Percentiles rank a stretch among this genome's conserved stretches.
Evolutionary conservation across 2,797 vertebrate genomes (phyloP).

Genomic region (Cossypha caffra): DNA sequence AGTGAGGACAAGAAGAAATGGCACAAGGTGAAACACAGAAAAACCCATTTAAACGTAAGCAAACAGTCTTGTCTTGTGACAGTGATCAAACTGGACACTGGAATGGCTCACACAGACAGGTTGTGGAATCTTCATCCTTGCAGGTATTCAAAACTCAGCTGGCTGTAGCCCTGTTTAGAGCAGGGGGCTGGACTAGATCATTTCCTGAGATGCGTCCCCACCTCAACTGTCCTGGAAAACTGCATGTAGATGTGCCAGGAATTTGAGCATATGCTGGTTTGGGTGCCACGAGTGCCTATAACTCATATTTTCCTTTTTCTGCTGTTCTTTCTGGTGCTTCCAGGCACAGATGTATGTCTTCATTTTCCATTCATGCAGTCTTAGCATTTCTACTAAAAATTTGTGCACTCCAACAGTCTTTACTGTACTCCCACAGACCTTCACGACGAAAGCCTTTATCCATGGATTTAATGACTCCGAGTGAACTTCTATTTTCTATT

Average conservation of each 20-base stretch:
- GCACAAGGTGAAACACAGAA: not conserved
- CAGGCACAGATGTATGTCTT: not conserved
- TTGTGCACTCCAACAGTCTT: not conserved
- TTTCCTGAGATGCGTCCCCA: not conserved
- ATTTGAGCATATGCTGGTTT: not conserved
- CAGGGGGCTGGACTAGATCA: not conserved
- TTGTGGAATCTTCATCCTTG: not conserved
- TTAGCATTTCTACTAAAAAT: not conserved
- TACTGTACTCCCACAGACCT: not conserved
- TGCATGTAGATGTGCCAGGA: not conserved
- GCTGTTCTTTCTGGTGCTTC: not conserved
- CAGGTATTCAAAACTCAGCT: not conserved
- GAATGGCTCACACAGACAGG: not conserved
- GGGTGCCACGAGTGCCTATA: not conserved
- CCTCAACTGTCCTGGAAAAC: not conserved
- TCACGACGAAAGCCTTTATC: not conserved
- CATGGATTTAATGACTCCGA: not conserved
- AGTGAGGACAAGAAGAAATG: not conserved
- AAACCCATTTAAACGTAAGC: not conserved
- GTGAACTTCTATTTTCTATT: not conserved
- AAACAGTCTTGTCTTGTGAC: not conserved
- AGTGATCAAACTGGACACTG: fast-evolving
- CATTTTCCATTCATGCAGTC: not conserved
- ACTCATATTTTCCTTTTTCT: not conserved
- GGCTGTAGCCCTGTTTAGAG: not conserved